These are phyloP conservation scores for Erethizon dorsatum DNA, from an alignment of 2,797 vertebrate species.

Conservation along the genomic window DNA sequence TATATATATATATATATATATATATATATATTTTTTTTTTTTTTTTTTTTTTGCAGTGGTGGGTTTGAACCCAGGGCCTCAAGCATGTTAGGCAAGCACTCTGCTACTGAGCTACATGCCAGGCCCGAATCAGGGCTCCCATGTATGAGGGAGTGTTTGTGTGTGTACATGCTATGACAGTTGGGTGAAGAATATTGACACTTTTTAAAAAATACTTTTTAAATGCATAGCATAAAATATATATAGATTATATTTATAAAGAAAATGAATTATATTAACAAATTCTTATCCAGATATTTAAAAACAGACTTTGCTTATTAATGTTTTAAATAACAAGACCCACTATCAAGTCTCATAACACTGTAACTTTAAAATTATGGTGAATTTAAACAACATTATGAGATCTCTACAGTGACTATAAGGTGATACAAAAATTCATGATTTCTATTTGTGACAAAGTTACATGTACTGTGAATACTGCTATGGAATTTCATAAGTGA, in stretches of 20 bases:
- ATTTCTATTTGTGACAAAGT: neutral
- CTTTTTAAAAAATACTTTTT: neutral
- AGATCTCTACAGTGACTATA: neutral
- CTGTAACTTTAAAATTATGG: constrained; percentile 33
- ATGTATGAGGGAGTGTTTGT: neutral
- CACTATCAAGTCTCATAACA: neutral
- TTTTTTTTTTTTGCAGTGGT: neutral
- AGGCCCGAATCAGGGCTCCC: neutral
- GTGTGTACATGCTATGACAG: neutral
- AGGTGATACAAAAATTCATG: neutral
- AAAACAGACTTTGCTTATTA: neutral
- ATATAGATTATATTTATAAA: neutral
- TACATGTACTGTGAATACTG: neutral
- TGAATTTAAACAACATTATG: neutral
- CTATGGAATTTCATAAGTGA: neutral
- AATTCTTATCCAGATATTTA: neutral
- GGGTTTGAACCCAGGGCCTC: neutral
- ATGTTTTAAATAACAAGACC: neutral
- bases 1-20: neutral
- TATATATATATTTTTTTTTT: neutral
- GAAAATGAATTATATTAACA: neutral
- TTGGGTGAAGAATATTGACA: neutral
- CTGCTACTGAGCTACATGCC: neutral
- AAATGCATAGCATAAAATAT: neutral
- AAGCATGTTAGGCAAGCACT: neutral